Evolutionary conservation across 2,888 invertebrate genomes (phyloP), one percentile per base, ranked within the genome.

Genomic region (Epirrita christyi): DNA sequence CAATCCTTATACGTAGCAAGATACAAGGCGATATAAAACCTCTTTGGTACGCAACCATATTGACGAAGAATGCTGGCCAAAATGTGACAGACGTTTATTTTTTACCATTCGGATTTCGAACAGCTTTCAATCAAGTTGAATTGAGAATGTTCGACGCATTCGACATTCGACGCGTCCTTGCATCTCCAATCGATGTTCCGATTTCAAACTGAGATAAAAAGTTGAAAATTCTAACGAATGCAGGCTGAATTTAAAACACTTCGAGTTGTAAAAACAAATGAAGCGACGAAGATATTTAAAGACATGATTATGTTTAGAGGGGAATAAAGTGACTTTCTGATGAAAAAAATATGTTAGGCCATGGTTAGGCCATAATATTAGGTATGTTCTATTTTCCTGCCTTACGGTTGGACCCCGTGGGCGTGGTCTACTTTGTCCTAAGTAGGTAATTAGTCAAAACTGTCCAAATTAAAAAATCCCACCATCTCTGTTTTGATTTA

Each of bases 41-140:
- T 72, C 68, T 69, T 72, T 73, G 66, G 71, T 73, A 73, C 71
- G 71, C 70, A 69, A 67, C 63, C 68, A 62, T 64, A 73, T 68
- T 68, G 55, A 58, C 66, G 59, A 68, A 63, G 68, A 70, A 71
- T 68, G 68, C 69, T 72, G 72, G 70, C 69, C 68, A 64, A 73
- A 78, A 76, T 71, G 77, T 72, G 68, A 74, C 74, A 70, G 71
- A 71, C 66, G 66, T 75, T 75, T 67, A 52, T 59, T 70, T 73
- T 76, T 77, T 73, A 66, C 62, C 66, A 64, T 75, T 78, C 66
- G 56, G 59, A 72, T 70, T 73, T 71, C 72, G 67, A 73, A 73
- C 75, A 73, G 72, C 77, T 72, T 75, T 80, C 81, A 78, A 80
- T 81, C 79, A 80, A 75, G 72, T 73, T 65, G 68, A 71, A 68